Conservation (phyloP, 2,113 vertebrate species). For the Silurus asotus region DNA sequence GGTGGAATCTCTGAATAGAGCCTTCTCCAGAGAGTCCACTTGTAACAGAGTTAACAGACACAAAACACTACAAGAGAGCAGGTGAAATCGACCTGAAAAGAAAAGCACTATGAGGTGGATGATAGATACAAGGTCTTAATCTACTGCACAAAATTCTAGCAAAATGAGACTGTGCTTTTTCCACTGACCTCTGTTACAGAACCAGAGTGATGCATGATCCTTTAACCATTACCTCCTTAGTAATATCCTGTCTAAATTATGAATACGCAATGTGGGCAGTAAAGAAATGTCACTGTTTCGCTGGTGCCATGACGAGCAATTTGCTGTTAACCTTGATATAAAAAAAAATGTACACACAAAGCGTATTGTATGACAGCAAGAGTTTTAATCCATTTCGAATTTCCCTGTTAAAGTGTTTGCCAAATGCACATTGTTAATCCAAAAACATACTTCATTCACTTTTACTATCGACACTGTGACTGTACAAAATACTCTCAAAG, state of each 20-base stretch:
- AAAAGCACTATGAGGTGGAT: background rate
- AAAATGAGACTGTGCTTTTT: background rate
- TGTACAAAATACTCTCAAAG: background rate
- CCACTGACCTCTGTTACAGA: background rate
- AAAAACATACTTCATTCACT: background rate
- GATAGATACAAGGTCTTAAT: background rate
- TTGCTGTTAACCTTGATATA: background rate
- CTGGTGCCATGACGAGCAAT: background rate
- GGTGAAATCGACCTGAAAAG: constrained; percentile 22
- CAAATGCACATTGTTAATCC: background rate
- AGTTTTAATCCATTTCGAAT: background rate
- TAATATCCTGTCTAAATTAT: background rate
- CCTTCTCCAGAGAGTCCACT: constrained; percentile 15
- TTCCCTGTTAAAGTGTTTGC: background rate
- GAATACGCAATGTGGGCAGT: background rate
- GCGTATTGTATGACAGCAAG: background rate
- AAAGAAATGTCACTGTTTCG: background rate
- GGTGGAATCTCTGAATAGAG: background rate
- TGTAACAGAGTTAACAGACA: constrained; percentile 2
- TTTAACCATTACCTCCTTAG: background rate
- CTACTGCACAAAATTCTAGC: background rate
- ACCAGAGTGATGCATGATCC: background rate
- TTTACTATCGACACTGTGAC: background rate
- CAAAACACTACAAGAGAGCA: constrained; percentile 15
- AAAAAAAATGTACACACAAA: background rate